Conservation (phyloP, 2,797 vertebrate genomes). For the Aselliscus stoliczkanus region DNA sequence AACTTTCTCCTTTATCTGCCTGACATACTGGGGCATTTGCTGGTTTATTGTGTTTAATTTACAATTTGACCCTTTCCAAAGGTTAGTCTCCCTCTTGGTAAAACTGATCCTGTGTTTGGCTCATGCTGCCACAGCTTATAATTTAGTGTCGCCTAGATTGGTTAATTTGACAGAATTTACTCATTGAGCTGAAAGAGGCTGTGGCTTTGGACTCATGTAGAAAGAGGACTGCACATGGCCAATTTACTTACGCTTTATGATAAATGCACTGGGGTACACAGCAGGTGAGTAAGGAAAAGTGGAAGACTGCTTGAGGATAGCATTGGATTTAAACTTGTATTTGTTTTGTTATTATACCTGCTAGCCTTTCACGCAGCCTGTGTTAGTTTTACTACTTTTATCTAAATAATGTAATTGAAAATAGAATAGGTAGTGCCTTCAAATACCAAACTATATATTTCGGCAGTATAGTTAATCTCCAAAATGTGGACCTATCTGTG, state of each 20-base stretch:
- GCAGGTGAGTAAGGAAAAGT: not conserved
- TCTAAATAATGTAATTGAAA: slow-evolving; percentile 25
- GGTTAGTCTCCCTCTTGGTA: not conserved
- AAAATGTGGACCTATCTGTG: not conserved
- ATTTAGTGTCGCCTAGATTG: not conserved
- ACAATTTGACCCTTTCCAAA: not conserved
- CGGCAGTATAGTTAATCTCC: not conserved
- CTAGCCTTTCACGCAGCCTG: not conserved
- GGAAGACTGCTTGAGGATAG: not conserved
- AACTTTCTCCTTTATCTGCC: not conserved
- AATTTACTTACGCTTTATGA: not conserved
- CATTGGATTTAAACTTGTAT: slow-evolving; percentile 8
- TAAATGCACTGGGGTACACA: not conserved
- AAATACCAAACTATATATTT: not conserved
- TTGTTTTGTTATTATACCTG: not conserved
- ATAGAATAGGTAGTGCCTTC: slow-evolving; percentile 12
- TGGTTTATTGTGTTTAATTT: not conserved
- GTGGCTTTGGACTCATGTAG: not conserved
- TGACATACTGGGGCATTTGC: not conserved
- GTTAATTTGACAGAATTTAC: not conserved
- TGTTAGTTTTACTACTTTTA: slow-evolving; percentile 39
- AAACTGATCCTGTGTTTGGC: not conserved
- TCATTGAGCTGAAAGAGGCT: not conserved
- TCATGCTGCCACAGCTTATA: not conserved
- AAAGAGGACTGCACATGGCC: not conserved